Percentiles rank a stretch among this genome's conserved stretches.
These are phyloP conservation scores for Gallinago jamesoni DNA, from an alignment of 2,113 vertebrate genomes.

Conservation along the genomic window DNA sequence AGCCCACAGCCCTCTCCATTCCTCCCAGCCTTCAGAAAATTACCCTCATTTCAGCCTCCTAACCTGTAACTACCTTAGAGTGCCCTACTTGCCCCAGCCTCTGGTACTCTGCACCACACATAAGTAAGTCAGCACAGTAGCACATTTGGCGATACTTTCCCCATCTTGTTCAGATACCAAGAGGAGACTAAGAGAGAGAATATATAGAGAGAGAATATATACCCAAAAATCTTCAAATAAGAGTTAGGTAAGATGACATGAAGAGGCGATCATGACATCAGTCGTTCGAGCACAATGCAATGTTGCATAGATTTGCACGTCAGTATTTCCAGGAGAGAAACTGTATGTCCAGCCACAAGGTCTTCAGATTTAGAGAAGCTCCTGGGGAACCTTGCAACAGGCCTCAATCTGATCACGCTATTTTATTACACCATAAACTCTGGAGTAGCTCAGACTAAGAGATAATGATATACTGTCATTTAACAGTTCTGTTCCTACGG, in stretches of 20 bases:
- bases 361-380: background rate
- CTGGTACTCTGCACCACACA: background rate
- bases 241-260: background rate
- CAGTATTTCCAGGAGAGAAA: background rate
- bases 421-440: background rate
- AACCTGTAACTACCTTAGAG: background rate
- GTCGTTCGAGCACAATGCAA: background rate
- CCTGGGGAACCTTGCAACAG: background rate
- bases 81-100: no score
- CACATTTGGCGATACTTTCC: background rate
- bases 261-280: background rate
- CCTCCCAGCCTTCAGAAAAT: background rate
- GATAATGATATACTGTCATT: background rate
- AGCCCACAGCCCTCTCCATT: background rate
- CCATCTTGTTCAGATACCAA: background rate
- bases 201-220: no score
- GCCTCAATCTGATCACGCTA: background rate
- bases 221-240: background rate
- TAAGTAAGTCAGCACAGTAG: accelerated
- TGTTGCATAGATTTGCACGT: accelerated
- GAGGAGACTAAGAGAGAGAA: background rate
- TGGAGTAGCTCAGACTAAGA: background rate
- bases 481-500: background rate
- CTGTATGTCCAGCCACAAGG: background rate
- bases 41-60: background rate